These are phyloP conservation scores for Actinernus sp. DNA, from an alignment of 92 coral and sea anemone species.

Conservation along the genomic window DNA sequence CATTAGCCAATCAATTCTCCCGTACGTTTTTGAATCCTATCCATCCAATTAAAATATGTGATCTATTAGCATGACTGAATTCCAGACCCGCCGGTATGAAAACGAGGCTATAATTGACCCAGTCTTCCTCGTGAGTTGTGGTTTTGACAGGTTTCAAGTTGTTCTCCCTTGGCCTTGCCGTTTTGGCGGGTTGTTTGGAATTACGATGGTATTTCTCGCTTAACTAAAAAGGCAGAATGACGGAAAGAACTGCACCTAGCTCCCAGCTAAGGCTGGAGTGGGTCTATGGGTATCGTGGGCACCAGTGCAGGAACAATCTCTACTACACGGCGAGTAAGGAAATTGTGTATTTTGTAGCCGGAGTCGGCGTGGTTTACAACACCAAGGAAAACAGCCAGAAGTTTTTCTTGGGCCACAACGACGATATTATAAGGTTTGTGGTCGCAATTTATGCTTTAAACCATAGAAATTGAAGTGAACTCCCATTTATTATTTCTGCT, in stretches of 20 bases:
- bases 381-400: slow-evolving; percentile 85
- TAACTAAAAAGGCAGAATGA: slow-evolving; percentile 60
- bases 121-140: slow-evolving; percentile 35
- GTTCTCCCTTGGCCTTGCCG: slow-evolving; percentile 7
- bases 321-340: slow-evolving; percentile 90
- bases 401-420: slow-evolving; percentile 97
- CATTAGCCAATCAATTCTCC: slow-evolving; percentile 50
- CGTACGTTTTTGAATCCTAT: too few relatives aligned
- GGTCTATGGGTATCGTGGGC: slow-evolving; percentile 99
- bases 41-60: too few relatives aligned
- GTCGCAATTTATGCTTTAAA: too few relatives aligned
- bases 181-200: slow-evolving; percentile 62
- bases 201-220: slow-evolving; percentile 1
- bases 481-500: too few relatives aligned
- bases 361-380: slow-evolving; percentile 95
- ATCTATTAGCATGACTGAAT: too few relatives aligned
- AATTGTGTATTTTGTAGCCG: slow-evolving; percentile 97
- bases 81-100: too few relatives aligned
- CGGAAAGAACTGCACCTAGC: slow-evolving; percentile 95
- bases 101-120: slow-evolving; percentile 2
- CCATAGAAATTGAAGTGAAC: too few relatives aligned
- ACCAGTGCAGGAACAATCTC: slow-evolving; percentile 96
- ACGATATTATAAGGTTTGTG: slow-evolving; percentile 97
- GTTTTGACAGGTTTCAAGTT: slow-evolving; percentile 23
- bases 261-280: slow-evolving; percentile 96